phyloP scores from a whole-genome alignment of 2,888 invertebrate species.

The Hartigia nigra region DNA sequence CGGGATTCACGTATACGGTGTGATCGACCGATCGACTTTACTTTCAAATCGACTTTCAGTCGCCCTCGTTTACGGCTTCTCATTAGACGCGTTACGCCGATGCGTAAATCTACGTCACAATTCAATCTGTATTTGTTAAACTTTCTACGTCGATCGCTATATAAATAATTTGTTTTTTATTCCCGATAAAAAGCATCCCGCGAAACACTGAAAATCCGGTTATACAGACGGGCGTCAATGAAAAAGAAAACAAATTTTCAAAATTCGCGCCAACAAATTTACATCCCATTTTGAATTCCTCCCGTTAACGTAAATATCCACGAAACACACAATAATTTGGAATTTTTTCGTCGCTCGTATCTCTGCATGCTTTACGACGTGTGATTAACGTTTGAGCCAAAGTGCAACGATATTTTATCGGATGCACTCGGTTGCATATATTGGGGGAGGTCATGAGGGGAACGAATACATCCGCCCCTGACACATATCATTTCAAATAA shows the following conservation, averaged over 20 bases:
- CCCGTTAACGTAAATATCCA: neutral
- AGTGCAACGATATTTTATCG: conserved; percentile 22
- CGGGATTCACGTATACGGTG: neutral
- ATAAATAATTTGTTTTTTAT: neutral
- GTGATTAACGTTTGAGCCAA: conserved; percentile 12
- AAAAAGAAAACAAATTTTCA: neutral
- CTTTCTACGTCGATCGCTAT: neutral
- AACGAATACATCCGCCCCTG: conserved; percentile 9
- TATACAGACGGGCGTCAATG: neutral
- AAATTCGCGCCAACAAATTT: neutral
- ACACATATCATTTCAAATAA: conserved; percentile 23
- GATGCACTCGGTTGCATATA: conserved; percentile 13
- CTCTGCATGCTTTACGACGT: conserved; percentile 43
- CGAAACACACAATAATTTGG: conserved; percentile 13
- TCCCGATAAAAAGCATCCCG: neutral
- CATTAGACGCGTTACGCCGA: neutral
- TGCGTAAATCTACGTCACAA: neutral
- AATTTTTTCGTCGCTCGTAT: conserved; percentile 45
- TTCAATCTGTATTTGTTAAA: neutral
- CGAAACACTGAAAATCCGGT: neutral
- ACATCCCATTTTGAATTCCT: neutral
- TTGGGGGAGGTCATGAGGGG: conserved; percentile 1
- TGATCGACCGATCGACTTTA: neutral
- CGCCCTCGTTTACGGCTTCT: neutral
- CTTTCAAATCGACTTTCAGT: neutral